These are phyloP conservation scores for Grammatotria lemairii DNA, from an alignment of 2,113 vertebrate genomes.

Conservation along the genomic window DNA sequence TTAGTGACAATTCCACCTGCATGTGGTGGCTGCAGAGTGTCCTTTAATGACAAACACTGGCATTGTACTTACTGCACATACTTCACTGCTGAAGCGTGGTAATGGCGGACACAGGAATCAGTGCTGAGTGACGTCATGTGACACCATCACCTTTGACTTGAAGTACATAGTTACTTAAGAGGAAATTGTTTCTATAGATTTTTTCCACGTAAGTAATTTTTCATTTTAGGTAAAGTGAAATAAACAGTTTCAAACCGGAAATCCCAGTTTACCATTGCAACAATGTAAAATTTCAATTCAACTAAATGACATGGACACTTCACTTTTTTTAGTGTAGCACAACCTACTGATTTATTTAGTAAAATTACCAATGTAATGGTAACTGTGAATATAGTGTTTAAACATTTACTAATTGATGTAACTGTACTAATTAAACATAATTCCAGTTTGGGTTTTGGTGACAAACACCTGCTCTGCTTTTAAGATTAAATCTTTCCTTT, in stretches of 20 bases:
- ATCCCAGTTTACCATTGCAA: background rate
- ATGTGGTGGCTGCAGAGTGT: background rate
- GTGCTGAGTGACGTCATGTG: background rate
- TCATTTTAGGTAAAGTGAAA: background rate
- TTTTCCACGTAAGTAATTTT: background rate
- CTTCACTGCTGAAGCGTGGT: background rate
- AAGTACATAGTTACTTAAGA: background rate
- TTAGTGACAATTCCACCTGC: background rate
- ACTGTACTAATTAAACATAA: background rate
- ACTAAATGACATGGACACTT: background rate
- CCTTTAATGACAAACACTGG: background rate
- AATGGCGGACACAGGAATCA: background rate
- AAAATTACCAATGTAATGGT: background rate
- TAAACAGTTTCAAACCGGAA: background rate
- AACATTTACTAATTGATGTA: background rate
- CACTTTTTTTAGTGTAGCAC: background rate
- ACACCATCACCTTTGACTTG: background rate
- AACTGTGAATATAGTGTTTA: background rate
- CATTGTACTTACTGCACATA: background rate
- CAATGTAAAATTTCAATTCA: background rate
- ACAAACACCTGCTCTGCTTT: background rate
- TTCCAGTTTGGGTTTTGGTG: background rate
- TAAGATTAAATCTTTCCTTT: background rate
- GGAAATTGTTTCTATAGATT: background rate
- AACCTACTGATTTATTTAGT: background rate